phyloP scores from a whole-genome alignment of 1,140 invertebrate species.

The Lepidurus apus region DNA sequence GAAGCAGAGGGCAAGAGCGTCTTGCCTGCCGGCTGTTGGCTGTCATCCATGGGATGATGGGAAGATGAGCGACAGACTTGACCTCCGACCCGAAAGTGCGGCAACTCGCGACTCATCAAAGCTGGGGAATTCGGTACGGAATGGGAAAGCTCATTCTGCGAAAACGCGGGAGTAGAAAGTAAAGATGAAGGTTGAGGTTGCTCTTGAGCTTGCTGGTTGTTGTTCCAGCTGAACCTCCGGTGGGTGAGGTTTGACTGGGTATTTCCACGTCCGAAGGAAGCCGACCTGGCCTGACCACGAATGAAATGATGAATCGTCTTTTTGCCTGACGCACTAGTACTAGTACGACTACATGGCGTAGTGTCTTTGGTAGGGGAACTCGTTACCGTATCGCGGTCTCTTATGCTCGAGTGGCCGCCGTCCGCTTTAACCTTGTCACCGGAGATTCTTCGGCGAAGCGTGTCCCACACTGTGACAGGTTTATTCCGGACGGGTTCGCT shows the following conservation, averaged over 20 bases:
- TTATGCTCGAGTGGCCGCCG: neutral
- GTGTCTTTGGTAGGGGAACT: neutral
- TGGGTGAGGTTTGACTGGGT: neutral
- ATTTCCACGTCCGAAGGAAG: constrained; percentile 28
- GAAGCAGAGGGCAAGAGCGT: constrained; percentile 40
- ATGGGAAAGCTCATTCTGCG: neutral
- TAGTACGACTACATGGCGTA: neutral
- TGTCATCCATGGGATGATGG: constrained; percentile 49
- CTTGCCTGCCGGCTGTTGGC: constrained; percentile 40
- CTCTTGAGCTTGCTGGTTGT: neutral
- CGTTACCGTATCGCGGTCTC: neutral
- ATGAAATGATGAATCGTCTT: constrained; percentile 24
- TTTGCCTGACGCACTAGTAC: neutral
- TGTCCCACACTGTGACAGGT: constrained; percentile 24
- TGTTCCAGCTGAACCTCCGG: neutral
- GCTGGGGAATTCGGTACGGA: neutral
- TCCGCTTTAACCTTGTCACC: neutral
- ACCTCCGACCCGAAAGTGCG: neutral
- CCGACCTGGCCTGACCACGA: constrained; percentile 29
- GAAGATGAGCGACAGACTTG: neutral
- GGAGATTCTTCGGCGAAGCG: constrained; percentile 15
- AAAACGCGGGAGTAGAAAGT: neutral
- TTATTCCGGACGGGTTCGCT: neutral
- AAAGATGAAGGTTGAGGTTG: neutral
- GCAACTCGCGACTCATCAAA: constrained; percentile 9